These are phyloP conservation scores for Asbolus verrucosus DNA, from an alignment of 1,140 invertebrate species.

Conservation along the genomic window DNA sequence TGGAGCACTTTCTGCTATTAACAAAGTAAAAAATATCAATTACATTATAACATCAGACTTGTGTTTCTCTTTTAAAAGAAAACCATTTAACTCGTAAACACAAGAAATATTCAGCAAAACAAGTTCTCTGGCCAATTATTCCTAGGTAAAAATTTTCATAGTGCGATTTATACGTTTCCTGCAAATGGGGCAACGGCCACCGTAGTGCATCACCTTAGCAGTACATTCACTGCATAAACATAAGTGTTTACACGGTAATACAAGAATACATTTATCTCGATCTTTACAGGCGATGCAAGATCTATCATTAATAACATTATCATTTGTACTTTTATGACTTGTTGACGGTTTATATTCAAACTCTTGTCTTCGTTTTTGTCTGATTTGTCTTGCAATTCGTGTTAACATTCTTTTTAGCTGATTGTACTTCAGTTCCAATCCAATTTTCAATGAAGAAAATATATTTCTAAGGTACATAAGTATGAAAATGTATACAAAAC, in stretches of 20 bases:
- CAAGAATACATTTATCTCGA: slow-evolving; percentile 51
- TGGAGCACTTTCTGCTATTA: no score
- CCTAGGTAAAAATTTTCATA: slow-evolving; percentile 8
- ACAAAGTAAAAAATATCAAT: no score
- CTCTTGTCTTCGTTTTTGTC: neutral
- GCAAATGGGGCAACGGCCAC: slow-evolving; percentile 55
- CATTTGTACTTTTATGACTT: neutral
- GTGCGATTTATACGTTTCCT: slow-evolving; percentile 31
- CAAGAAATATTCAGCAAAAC: no score
- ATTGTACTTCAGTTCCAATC: slow-evolving; percentile 11
- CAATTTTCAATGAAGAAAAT: slow-evolving; percentile 17
- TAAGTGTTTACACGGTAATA: slow-evolving; percentile 55
- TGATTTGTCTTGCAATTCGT: no score
- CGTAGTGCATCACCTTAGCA: slow-evolving; percentile 47
- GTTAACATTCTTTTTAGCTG: slow-evolving; percentile 1
- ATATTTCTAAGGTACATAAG: slow-evolving; percentile 34
- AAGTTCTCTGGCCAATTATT: no score
- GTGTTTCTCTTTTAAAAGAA: no score
- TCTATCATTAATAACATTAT: slow-evolving; percentile 31
- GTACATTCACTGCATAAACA: slow-evolving; percentile 55
- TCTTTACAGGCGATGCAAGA: slow-evolving; percentile 57
- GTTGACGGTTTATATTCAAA: slow-evolving; percentile 8
- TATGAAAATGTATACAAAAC: slow-evolving; percentile 49
- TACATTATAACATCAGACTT: no score
- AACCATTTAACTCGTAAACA: no score